phyloP scores from a whole-genome alignment of 1,140 invertebrate species.

The Lordiphosa clarofinis region DNA sequence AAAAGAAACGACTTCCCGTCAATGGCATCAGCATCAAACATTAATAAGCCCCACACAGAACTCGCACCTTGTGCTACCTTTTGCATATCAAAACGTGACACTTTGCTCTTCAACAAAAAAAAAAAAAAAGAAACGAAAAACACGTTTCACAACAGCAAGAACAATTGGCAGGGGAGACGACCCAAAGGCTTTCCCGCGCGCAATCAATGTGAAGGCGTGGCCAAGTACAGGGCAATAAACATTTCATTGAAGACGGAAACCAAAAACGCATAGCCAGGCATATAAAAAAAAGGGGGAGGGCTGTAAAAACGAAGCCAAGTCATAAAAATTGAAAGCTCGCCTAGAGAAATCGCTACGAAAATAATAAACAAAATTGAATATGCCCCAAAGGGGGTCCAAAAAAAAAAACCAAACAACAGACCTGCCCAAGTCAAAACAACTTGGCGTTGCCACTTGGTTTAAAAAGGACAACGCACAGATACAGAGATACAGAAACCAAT shows the following conservation, averaged over 20 bases:
- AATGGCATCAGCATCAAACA: constrained; percentile 33
- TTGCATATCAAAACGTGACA: constrained; percentile 19
- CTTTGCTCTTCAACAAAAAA: not conserved
- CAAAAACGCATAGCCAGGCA: constrained; percentile 37
- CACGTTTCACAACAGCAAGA: constrained; percentile 1
- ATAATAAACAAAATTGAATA: constrained; percentile 55
- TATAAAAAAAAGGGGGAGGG: constrained; percentile 26
- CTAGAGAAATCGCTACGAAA: constrained; percentile 33
- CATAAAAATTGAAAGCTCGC: constrained; percentile 54
- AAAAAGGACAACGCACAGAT: constrained; percentile 23
- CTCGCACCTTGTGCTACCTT: constrained; percentile 2
- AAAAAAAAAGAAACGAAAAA: constrained; percentile 2
- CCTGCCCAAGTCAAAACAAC: constrained; percentile 22
- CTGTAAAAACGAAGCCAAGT: constrained; percentile 51
- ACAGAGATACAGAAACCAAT: constrained; percentile 41
- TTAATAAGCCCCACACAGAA: constrained; percentile 19
- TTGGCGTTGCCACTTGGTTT: constrained; percentile 30
- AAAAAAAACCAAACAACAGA: constrained; percentile 16
- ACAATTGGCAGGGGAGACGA: constrained; percentile 5
- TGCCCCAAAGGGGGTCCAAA: constrained; percentile 36
- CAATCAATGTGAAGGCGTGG: constrained; percentile 26
- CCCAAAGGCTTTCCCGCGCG: constrained; percentile 24
- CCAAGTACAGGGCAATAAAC: constrained; percentile 42
- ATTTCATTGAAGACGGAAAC: constrained; percentile 47
- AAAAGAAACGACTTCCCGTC: not conserved